These are phyloP conservation scores for Oxyura jamaicensis DNA, from an alignment of 2,113 vertebrate species.

Conservation along the genomic window DNA sequence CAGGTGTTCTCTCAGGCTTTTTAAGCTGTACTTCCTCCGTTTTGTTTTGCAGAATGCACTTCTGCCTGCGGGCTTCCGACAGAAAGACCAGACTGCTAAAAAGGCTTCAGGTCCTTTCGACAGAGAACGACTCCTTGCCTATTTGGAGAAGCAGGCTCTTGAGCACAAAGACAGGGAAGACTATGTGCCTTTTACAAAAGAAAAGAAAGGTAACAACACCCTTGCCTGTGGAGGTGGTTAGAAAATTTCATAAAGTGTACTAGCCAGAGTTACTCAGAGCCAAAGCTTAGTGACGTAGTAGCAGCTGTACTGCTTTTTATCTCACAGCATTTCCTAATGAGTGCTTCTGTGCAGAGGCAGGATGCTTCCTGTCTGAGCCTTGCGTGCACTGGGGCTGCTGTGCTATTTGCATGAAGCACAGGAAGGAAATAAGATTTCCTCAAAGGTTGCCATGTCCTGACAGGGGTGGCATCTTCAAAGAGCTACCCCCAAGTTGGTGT, in stretches of 20 bases:
- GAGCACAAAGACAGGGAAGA: constrained; percentile 95
- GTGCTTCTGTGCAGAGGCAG: not conserved
- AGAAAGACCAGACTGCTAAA: constrained; percentile 95
- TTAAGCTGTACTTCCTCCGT: not conserved
- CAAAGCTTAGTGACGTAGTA: not conserved
- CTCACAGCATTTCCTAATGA: rapidly evolving
- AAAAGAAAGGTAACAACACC: constrained; percentile 88
- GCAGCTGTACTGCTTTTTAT: not conserved
- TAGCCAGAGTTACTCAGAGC: not conserved
- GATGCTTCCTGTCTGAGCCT: not conserved
- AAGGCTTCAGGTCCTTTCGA: constrained; percentile 83
- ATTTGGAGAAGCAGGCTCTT: constrained; percentile 93
- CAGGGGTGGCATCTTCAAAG: not conserved
- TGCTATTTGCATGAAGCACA: not conserved
- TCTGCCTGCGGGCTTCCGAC: constrained; percentile 92
- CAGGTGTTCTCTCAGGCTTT: not conserved
- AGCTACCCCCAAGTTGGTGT: not conserved
- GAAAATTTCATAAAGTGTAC: not conserved
- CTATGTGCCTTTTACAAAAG: constrained; percentile 90
- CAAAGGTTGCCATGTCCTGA: not conserved
- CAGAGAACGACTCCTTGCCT: constrained; percentile 87
- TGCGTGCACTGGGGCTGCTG: not conserved
- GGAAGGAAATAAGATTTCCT: constrained; percentile 31
- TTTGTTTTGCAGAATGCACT: constrained; percentile 87
- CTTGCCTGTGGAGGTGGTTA: rapidly evolving